These are phyloP conservation scores for Sparus aurata DNA, from an alignment of 2,797 vertebrate genomes.

Conservation along the genomic window DNA sequence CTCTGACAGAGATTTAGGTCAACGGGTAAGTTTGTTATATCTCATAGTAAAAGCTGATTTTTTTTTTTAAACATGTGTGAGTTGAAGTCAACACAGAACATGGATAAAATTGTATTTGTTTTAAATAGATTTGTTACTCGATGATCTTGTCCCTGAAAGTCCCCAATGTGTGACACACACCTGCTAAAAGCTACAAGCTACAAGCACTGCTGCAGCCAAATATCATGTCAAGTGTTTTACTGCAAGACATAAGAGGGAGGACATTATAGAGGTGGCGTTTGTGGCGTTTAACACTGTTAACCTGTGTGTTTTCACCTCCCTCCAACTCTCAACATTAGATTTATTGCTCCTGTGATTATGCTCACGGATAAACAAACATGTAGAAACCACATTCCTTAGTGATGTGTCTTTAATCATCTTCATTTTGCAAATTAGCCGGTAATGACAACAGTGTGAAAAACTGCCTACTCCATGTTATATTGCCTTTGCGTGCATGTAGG, in stretches of 20 bases:
- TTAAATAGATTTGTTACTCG: neutral
- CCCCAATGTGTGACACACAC: neutral
- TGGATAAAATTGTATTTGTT: too few relatives aligned
- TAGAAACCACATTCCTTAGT: neutral
- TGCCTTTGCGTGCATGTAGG: neutral
- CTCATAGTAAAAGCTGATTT: too few relatives aligned
- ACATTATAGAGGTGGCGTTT: neutral
- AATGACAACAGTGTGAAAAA: slow-evolving; percentile 29
- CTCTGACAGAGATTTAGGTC: slow-evolving; percentile 15
- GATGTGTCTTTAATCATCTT: slow-evolving; percentile 18
- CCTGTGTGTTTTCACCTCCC: slow-evolving; percentile 4
- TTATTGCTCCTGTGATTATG: slow-evolving; percentile 24
- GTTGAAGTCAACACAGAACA: neutral
- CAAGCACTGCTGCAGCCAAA: neutral
- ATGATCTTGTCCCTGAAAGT: neutral
- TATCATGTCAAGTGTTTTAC: neutral
- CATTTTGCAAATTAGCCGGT: slow-evolving; percentile 11
- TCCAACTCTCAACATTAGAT: neutral
- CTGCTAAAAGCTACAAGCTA: neutral
- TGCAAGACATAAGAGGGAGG: neutral
- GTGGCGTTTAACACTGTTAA: neutral
- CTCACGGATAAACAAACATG: slow-evolving; percentile 7
- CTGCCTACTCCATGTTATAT: slow-evolving; percentile 17
- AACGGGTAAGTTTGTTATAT: neutral
- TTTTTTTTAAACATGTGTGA: neutral